Evolutionary conservation across 1,140 invertebrate genomes (phyloP), one percentile per base, ranked within the genome.

Genomic region (Temnothorax longispinosus): DNA sequence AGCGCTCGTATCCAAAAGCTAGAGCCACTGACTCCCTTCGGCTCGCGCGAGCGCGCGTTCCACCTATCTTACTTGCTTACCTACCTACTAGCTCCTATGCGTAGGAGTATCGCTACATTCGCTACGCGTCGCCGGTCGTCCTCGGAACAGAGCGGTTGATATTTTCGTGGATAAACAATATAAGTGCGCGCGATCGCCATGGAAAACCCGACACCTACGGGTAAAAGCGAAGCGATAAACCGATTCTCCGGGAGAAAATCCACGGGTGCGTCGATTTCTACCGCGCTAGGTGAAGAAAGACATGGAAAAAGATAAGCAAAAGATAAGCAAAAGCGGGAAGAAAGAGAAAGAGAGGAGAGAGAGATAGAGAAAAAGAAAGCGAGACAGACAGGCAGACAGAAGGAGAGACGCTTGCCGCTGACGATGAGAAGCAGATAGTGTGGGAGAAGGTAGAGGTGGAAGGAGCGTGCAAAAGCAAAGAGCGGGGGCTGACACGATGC

Each of bases 401-500:
- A 67, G 81, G 56, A 72, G 64, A 56, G 64, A 69, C 47, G 52
- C 38, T 69, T 41, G 67, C 67, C 78, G 88, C 85, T 89, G 89
- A 88, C 75, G 87, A 88, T 76, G 81, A 81, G 62, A 88, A 58
- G 75, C 35, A 67, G 87, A 86, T 71, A 60, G 87, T 89, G 85
- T 86, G 75, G 85, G 88, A 88, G 86, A 89, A 85, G 78, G 86
- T 78, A 81, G 87, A 89, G 92, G 89, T 85, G 85, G 88, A 93
- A 62, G 71, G 75, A 90, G 91, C 89, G 88, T 89, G 90, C 90
- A 89, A 91, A 90, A 94, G 89, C 89, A 87, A 92, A 92, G 92
- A 93, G 93, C 93, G 94, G 94, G 93, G 94, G 93, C 94, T 91
- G 92, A 91, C 91, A 91, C 91, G 94, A 91, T 93, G 95, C 95